These are phyloP conservation scores for Todiramphus chloris DNA, from an alignment of 2,113 vertebrate genomes.

Conservation along the genomic window DNA sequence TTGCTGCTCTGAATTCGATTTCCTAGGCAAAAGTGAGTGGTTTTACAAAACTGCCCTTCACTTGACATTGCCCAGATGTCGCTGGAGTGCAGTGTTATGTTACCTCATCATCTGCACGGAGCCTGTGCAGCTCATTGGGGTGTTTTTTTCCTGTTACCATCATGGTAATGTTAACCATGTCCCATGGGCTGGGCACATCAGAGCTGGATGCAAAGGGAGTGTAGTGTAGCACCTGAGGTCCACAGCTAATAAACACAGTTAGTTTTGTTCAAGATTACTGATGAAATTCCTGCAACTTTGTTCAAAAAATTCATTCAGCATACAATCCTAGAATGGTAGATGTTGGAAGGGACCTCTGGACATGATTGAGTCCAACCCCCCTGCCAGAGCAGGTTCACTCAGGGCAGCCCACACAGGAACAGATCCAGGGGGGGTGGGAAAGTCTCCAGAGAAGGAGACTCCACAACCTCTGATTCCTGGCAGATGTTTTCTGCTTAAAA, in stretches of 20 bases:
- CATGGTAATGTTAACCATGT: background rate
- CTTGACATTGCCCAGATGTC: background rate
- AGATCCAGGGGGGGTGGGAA: too few species aligned
- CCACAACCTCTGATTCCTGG: background rate
- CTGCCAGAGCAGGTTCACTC: too few species aligned
- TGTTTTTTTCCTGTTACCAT: accelerated
- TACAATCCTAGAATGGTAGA: too few species aligned
- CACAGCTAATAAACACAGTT: accelerated
- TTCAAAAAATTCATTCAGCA: background rate
- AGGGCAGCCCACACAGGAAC: too few species aligned
- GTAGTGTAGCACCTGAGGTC: background rate
- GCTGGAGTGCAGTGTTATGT: background rate
- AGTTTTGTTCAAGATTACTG: background rate
- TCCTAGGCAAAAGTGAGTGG: background rate
- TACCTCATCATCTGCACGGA: background rate
- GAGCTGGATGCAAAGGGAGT: background rate
- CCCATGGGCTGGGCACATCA: accelerated
- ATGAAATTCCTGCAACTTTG: background rate
- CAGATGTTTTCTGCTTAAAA: background rate
- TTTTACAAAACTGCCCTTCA: background rate
- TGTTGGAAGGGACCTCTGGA: too few species aligned
- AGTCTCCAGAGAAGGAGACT: too few species aligned
- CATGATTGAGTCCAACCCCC: too few species aligned
- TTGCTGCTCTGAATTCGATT: background rate
- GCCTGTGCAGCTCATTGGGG: background rate